Evolutionary conservation across 2,888 invertebrate species (phyloP), one percentile per base, ranked within the genome.

Genomic region (Agelastica alni): DNA sequence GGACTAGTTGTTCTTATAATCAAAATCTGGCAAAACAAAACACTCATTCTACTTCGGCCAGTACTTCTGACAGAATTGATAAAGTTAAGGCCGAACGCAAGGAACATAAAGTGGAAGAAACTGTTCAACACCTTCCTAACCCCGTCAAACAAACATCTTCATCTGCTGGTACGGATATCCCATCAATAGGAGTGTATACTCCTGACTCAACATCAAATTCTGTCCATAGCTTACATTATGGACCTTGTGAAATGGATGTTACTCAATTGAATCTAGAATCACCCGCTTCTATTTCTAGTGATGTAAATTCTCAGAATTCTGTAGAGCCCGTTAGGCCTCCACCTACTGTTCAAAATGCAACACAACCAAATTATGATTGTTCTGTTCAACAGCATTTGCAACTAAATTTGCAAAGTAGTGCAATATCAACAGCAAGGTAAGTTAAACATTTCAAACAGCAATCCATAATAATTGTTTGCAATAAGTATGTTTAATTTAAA

Each of bases 101-200:
- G 36, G 63, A 66, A 14, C 53, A 68, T 22, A 45, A 55, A 36
- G 51, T 60, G 5, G 56, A 56, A 7, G 58, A 62, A 18, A 49
- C 58, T 5, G 34, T 47, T 5, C 56, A 59, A 3, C 63, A 65
- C 4, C 17, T 39, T 20, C 12, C 32, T 13, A 32, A 45, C 12
- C 34, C 58, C 1, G 41, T 52, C 4, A 58, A 61, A 26, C 58
- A 59, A 22, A 53, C 52, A 10, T 67, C 70, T 30, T 75, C 76
- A 10, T 77, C 78, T 7, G 78, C 80, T 43, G 13, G 20, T 4
- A 73, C 84, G 0, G 88, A 87, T 42, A 75, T 89, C 56, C 86
- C 88, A n/a, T 89, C 89, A 1, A 86, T 91, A 86, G 91, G 90
- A 0, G 90, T 92, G 0, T 93, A 93, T 70, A 92, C 90, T 0